Base-by-base conservation (phyloP, 2,113 vertebrate species). In the Psammodynastes pulverulentus region DNA sequence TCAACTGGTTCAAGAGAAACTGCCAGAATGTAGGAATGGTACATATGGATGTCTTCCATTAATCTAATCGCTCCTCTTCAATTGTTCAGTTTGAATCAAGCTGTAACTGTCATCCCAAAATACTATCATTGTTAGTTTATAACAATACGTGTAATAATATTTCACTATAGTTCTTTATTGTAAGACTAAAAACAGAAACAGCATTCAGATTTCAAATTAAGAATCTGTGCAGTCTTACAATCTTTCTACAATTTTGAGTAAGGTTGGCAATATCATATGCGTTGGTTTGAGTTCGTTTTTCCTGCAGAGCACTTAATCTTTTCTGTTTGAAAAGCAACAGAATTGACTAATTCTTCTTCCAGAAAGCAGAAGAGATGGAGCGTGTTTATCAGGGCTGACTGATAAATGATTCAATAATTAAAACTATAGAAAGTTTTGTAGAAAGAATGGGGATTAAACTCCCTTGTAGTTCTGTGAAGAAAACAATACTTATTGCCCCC, bases 331-430 rank as follows among this genome's bases (percentile, higher is more conserved):
- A 87, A 89, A 29, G 5, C 54, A 26, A 39, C 39, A 26, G n/a
- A 91, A 93, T 17, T 53, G 90, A 67, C 45, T 34, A 67, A 46
- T 90, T 53, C 24, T 86, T 89, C 53, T 92, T 84, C 86, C 92
- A 86, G 34, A 53, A 67, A 90, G 53, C n/a, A 86, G 54, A 86
- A 86, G 72, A 92, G 23, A 87, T 45, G 10, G n/a, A 86, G 6
- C 5, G n/a, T 26, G n/a, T 34, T 79, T 79, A 79, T 79, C 67
- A 39, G 67, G 67, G 49, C 26, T 87, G 56, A 48, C 39, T 54
- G 49, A 93, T 72, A 89, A 87, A 48, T 86, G 34, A 72, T 53
- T 72, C 56, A 90, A 45, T 87, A 87, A 90, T 93, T 56, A 90
- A 56, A 91, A 52, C 23, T 29, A 15, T 19, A 84, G 3, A 79